Base-by-base conservation (phyloP, 2,888 invertebrate genomes). In the Pseudanteris insignis region DNA sequence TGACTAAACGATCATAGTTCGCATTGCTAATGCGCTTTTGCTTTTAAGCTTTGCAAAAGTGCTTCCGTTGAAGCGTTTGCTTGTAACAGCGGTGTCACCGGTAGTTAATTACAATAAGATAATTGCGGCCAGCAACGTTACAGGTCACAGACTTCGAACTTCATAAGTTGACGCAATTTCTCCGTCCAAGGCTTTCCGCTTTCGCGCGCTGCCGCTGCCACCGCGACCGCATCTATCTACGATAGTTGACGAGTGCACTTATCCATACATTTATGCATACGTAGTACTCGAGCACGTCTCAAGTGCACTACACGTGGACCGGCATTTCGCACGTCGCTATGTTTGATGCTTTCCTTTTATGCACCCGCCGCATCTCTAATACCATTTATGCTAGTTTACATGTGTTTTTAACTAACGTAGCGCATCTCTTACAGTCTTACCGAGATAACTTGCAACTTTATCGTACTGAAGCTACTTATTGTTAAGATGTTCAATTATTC, bases 31-130 rank as follows among this genome's bases (percentile, higher is more conserved):
- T 33, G 26, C 14, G 44, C 38, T 28, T 26, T 29, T n/a, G 28
- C 36, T 11, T 44, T 11, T 29, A 53, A 44, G n/a, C 30, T 36
- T 38, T 34, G 38, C 33, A 40, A 58, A 58, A 44, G 51, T 40
- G 40, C 36, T 30, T n/a, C n/a, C 15, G 21, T 24, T 11, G 14
- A 58, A 24, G 38, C 29, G 58, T 48, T 43, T 50, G 50, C 32
- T 11, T 24, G 40, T 36, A 40, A 40, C 46, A 41, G 18, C 26
- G 26, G 40, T 51, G 59, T 59, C 53, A 37, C 36, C 44, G 36
- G 34, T 40, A 47, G 59, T 59, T 59, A 47, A 51, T 59, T 59
- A 53, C 43, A 30, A 53, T 32, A 46, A 47, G 59, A 59, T 59
- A 59, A 59, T 59, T 51, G 59, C 47, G 41, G 40, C 38, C 53